phyloP scores from a whole-genome alignment of 2,888 invertebrate genomes.

The Lycophotia porphyrea region DNA sequence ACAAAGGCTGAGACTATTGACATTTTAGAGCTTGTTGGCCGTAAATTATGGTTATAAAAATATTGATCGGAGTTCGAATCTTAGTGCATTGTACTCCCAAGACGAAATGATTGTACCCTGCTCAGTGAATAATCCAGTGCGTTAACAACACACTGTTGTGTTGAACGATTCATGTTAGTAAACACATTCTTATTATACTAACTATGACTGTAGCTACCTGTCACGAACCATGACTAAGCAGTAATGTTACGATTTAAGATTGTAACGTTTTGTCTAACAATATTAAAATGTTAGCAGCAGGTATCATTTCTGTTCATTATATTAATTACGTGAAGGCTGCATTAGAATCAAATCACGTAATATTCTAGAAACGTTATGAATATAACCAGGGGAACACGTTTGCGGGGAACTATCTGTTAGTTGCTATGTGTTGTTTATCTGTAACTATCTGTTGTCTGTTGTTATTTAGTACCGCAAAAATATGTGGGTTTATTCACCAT shows the following conservation, averaged over 20 bases:
- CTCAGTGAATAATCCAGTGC: slow-evolving; percentile 14
- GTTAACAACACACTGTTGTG: slow-evolving; percentile 6
- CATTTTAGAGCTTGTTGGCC: slow-evolving; percentile 12
- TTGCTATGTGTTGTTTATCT: too few species aligned
- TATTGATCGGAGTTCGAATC: slow-evolving; percentile 40
- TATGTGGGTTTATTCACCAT: slow-evolving; percentile 1
- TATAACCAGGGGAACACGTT: not conserved
- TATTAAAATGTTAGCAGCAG: not conserved
- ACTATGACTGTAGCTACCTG: not conserved
- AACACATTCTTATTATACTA: slow-evolving; percentile 6
- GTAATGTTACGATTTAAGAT: not conserved
- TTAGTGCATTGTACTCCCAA: slow-evolving; percentile 32
- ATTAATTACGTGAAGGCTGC: slow-evolving; percentile 23
- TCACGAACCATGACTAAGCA: slow-evolving; percentile 6
- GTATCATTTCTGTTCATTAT: not conserved
- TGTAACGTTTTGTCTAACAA: not conserved
- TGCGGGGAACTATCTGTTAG: slow-evolving; percentile 1
- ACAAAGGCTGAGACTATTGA: slow-evolving; percentile 32
- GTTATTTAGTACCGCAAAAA: not conserved
- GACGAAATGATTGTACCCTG: slow-evolving; percentile 13
- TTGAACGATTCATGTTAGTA: slow-evolving; percentile 22
- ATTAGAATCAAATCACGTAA: slow-evolving; percentile 20
- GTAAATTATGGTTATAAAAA: slow-evolving; percentile 24
- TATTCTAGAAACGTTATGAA: slow-evolving; percentile 27
- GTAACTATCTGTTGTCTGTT: too few species aligned